Base-by-base conservation (phyloP, 2,113 vertebrate species). In the Tympanuchus pallidicinctus region DNA sequence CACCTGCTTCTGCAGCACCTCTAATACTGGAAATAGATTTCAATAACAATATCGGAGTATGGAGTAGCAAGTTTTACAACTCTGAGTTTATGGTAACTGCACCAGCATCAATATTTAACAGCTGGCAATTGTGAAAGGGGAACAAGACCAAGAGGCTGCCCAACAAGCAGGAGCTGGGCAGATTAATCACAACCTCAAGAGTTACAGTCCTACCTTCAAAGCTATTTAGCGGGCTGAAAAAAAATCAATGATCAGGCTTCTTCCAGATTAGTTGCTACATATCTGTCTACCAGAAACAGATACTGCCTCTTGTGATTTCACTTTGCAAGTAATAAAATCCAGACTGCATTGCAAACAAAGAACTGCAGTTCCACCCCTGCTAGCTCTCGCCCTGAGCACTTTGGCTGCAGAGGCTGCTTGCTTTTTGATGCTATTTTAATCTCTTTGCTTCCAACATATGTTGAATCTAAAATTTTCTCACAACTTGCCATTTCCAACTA, bases 301-400 rank as follows among this genome's bases (percentile, higher is more conserved):
- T 57, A 72, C n/a, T 71, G 10, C 43, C 64, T 61, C 83, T 67
- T 36, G 40, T 65, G 80, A 95, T 78, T 96, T 92, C 88, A 57
- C 75, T 94, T 27, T 47, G 79, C 76, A 77, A 95, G 60, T 83
- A 91, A 93, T 91, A 86, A 94, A 95, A 89, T 77, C 94, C 94
- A 96, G 93, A 81, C 79, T 74, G 47, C 65, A 18, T 0, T 56
- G 67, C 85, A 93, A 82, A 95, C 63, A 86, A 94, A 94, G 90
- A 85, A 20, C 60, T 80, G 82, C 72, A 86, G 79, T 20, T 89
- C 32, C 36, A 30, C 34, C 70, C 12, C 21, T 0, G 1, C 72
- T 65, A 59, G 67, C 85, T 85, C 75, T 22, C 47, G 72, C 83
- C 77, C 65, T 52, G 52, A 95, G 80, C 76, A 38, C 76, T 91